Evolutionary conservation across 2,113 vertebrate species (phyloP), one percentile per base, ranked within the genome.

Genomic region (Elachura formosa): DNA sequence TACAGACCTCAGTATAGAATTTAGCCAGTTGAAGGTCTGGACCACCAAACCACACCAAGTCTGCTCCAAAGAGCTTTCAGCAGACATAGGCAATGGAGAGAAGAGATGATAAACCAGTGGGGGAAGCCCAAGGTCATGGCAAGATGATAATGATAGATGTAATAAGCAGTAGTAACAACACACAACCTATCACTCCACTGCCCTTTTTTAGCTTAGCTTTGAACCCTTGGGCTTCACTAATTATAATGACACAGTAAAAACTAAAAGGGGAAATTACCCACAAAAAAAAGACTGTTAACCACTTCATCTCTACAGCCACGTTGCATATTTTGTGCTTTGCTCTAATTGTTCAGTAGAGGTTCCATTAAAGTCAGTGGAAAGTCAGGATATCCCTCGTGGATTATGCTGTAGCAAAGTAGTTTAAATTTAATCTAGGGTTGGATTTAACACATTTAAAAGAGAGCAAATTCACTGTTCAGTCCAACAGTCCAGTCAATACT

Each of bases 391-490:
- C 85, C 91, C 95, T 68, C 1, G 59, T 96, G 94, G 83, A 77
- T 97, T 93, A 71, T 61, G 64, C 68, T 81, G 64, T 40, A 91
- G 87, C 20, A 85, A 93, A 96, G 93, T 91, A 95, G 94, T 97
- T 94, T 91, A 96, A 95, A 96, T 95, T 94, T 96, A 95, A 97
- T 96, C 93, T 93, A 74, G 76, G 72, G 48, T 84, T 1, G 26
- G 95, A 95, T 97, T 94, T 95, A 97, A 96, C 79, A 93, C 82
- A 72, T 96, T 96, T 95, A 84, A 96, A 94, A 96, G 89, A 93
- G 75, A 94, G 51, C 3, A 96, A 96, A 96, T 95, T 96, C 93
- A 92, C 90, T 90, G 51, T 61, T 96, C 77, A 77, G 51, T 83
- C 90, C 91, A 91, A 91, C 84, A 91, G 85, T 67, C 87, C 93